Evolutionary conservation across 1,140 invertebrate species (phyloP).

Genomic region (Macrobrachium rosenbergii): DNA sequence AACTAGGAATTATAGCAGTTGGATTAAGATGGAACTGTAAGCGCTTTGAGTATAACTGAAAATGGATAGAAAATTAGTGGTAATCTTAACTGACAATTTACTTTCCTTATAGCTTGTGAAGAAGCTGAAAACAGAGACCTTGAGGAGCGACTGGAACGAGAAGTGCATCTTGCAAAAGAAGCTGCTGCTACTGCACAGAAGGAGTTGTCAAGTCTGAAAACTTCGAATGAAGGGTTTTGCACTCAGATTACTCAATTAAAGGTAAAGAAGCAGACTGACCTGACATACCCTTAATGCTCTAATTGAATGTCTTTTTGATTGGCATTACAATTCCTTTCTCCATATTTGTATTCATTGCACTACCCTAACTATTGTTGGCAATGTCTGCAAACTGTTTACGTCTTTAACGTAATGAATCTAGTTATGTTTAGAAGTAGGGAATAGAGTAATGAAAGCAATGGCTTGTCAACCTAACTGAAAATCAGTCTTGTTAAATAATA

Average conservation of each 20-base stretch:
- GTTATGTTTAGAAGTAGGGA: too few species aligned
- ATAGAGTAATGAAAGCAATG: too few species aligned
- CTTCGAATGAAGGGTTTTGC: constrained; percentile 53
- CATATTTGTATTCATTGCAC: background rate
- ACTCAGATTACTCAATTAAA: constrained; percentile 59
- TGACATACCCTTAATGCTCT: too few species aligned
- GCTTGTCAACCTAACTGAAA: too few species aligned
- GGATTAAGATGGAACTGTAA: too few species aligned
- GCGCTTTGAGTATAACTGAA: too few species aligned
- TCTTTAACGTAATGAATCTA: too few species aligned
- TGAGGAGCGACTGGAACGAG: constrained; percentile 47
- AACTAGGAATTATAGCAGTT: background rate
- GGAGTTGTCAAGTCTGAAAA: constrained; percentile 30
- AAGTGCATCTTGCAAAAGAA: constrained; percentile 27
- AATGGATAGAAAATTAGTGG: background rate
- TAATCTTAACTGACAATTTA: background rate
- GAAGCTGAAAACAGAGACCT: constrained; percentile 58
- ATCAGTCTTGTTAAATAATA: too few species aligned
- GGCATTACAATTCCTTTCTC: too few species aligned
- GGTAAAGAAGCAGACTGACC: background rate
- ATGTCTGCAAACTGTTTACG: too few species aligned
- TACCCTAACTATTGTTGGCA: background rate
- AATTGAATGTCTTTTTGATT: too few species aligned
- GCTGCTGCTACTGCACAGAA: constrained; percentile 16
- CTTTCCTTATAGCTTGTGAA: constrained; percentile 41